Evolutionary conservation across 2,888 invertebrate genomes (phyloP), one percentile per base, ranked within the genome.

Genomic region (Eristalis tenax): DNA sequence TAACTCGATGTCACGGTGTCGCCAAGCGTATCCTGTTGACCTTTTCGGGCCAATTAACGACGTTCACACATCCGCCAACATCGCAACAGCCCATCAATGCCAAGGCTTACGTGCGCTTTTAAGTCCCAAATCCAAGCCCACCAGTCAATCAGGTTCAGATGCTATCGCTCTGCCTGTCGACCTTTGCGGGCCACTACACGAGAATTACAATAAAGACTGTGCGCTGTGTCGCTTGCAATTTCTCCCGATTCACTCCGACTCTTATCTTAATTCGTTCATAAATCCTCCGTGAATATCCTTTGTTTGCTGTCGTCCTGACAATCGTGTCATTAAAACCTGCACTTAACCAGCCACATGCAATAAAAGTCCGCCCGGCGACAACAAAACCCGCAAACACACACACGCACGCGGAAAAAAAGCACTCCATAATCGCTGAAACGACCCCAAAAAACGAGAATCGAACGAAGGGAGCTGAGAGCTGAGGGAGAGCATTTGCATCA

Each of bases 221-320:
- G n/a, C n/a, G n/a, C 43, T 5, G 13, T 28, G 22, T 32, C 40
- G 59, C 22, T 26, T 22, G 38, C 56, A 50, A 40, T 59, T 75
- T 66, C 59, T 40, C 40, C 40, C 15, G 23, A 28, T 66, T 26
- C 40, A 28, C 66, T 65, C 40, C 59, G 26, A 13, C 28, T 61
- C 50, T 73, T 80, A 80, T 73, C 79, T 80, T 73, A 66, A 73
- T 80, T 68, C 61, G 73, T 56, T 68, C 73, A 68, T 80, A 80
- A 80, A 80, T 80, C 66, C 59, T 43, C 71, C 22, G 15, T n/a
- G 64, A 79, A 71, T 71, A 65, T 79, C 66, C 79, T 80, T 80
- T 73, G 66, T 73, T 73, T 80, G 73, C 10, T 80, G 79, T 80
- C 73, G 61, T 80, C 73, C 73, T 80, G 79, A 80, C 73, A 73